Evolutionary conservation across 2,797 vertebrate genomes (phyloP), one percentile per base, ranked within the genome.

Genomic region (Serranus cabrilla): DNA sequence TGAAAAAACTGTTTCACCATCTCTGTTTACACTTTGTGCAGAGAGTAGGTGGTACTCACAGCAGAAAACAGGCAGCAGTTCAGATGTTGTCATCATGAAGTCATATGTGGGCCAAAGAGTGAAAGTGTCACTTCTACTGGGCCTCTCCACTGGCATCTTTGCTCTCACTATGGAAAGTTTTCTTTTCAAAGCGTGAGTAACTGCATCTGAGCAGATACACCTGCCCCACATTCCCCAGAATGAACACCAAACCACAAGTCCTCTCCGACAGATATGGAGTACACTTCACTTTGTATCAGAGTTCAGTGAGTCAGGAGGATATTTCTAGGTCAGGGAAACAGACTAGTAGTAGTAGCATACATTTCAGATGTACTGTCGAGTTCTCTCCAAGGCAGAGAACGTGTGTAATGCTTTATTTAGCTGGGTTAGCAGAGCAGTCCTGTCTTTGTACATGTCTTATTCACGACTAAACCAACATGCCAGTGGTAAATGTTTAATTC

Each of bases 301-400:
- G 66, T 75, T 78, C 76, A 87, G 11, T 62, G 81, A 87, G 74
- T 68, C 60, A 61, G 56, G 75, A 81, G 57, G 71, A 86, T 61
- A 37, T 92, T 91, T 92, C 82, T 88, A 74, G 92, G 88, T 91
- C 87, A 90, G 75, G 78, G 79, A 87, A 86, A 82, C 79, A 80
- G 79, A 83, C 77, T 62, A 71, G 77, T 42, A 42, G 71, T 71
- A 18, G 25, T 17, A 45, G 43, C 17, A 46, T 74, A 37, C 76
- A 64, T 75, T 57, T 76, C 50, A 62, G 50, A 83, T 69, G 61
- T 58, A 66, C 50, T 68, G 64, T 76, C 64, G 66, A 50, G 47
- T 64, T 62, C 63, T 70, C 23, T 59, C 47, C 34, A 34, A 57
- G 37, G 51, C 12, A n/a, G 8, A 40, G n/a, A 42, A 27, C 40